Base-by-base conservation (phyloP, 2,113 vertebrate species). In the Athene cunicularia region DNA sequence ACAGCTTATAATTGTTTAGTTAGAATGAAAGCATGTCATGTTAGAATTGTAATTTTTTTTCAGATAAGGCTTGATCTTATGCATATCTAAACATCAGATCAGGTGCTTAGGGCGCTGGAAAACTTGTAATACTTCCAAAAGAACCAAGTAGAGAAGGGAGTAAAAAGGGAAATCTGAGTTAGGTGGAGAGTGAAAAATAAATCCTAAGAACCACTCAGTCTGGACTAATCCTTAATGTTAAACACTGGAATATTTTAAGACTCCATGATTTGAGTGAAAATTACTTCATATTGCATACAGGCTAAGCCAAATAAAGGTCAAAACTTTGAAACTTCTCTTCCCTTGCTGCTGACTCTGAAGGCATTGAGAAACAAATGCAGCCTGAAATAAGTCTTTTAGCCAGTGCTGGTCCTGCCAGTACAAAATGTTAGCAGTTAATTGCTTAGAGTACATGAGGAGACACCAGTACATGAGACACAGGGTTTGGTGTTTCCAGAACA, bases 151-250 rank as follows among this genome's bases (percentile, higher is more conserved):
- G 55, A 68, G 21, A 53, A 59, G 45, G 76, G 68, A 68, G 9
- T 58, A 52, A 63, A 79, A 88, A 63, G 22, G 55, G 33, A 50
- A 80, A 49, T 56, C 4, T 7, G 45, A 4, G 10, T 87, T 74
- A 68, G 41, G 35, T 19, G 67, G 32, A 67, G 35, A 8, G 35
- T 45, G 35, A 86, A 75, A 84, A 50, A 43, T 30, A 68, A 14
- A 28, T 37, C 0, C 0, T 39, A 52, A 58, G 49, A 79, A 15
- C 23, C 11, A 27, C 32, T 56, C 10, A 16, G 11, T 55, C 39
- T 75, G 39, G 41, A 60, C 41, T 55, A 58, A 22, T 63, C 45
- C 50, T 7, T 56, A 43, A 60, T 3, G 1, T n/a, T 56, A 62
- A 30, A 47, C 7, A 16, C 12, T 26, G 21, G 33, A 67, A 33